phyloP scores from a whole-genome alignment of 1,140 invertebrate species.

The Rhyacophila brunnea region DNA sequence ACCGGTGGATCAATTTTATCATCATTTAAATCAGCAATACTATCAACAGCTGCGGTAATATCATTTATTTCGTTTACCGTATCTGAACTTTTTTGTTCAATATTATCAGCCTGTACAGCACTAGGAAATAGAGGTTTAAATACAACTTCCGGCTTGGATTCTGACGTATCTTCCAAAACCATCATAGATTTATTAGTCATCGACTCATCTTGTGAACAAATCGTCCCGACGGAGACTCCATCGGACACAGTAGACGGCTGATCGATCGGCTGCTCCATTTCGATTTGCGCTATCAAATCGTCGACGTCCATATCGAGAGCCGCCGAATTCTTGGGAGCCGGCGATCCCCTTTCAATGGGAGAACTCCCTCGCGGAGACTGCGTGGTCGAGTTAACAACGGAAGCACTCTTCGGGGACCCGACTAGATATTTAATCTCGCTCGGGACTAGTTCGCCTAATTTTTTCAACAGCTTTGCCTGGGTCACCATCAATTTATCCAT shows the following conservation, averaged over 20 bases:
- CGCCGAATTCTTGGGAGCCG: conserved; percentile 13
- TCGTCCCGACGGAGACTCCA: conserved; percentile 7
- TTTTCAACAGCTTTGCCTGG: conserved; percentile 26
- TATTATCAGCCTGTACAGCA: neutral
- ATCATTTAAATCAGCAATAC: neutral
- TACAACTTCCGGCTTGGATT: conserved; percentile 8
- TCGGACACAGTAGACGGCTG: conserved; percentile 18
- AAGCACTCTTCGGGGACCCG: conserved; percentile 22
- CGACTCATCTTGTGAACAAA: conserved; percentile 13
- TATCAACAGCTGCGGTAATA: neutral
- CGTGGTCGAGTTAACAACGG: conserved; percentile 10
- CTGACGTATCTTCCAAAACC: conserved; percentile 6
- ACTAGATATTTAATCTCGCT: conserved; percentile 30
- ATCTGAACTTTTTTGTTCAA: neutral
- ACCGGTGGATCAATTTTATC: conserved; percentile 1
- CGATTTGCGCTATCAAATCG: conserved; percentile 33
- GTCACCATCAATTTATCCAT: conserved; percentile 12
- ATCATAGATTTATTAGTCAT: conserved; percentile 11
- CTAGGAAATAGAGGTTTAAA: conserved; percentile 31
- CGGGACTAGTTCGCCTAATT: conserved; percentile 29
- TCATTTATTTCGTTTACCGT: neutral
- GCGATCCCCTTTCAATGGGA: neutral
- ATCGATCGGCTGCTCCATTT: conserved; percentile 32
- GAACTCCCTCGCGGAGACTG: conserved; percentile 21
- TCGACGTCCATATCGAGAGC: conserved; percentile 33